Evolutionary conservation across 1,140 invertebrate genomes (phyloP).

Genomic region (Leptinotarsa lineolata): DNA sequence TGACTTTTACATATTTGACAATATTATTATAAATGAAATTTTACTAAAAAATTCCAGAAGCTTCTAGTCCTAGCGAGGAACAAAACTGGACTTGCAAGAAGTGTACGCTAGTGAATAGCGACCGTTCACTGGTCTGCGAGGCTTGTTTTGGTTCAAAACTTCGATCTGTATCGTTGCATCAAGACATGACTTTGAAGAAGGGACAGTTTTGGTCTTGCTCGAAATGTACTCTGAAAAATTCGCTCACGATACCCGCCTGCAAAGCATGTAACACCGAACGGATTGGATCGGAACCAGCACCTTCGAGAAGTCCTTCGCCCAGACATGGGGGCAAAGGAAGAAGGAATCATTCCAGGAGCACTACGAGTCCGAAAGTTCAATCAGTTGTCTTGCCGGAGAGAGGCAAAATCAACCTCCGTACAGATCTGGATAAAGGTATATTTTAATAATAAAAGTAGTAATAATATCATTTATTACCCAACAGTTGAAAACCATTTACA

Average conservation of each 20-base stretch:
- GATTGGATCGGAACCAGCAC: slow-evolving; percentile 38
- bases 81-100: slow-evolving; percentile 83
- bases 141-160: slow-evolving; percentile 83
- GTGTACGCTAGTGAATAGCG: slow-evolving; percentile 82
- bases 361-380: not conserved
- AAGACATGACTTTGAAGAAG: slow-evolving; percentile 71
- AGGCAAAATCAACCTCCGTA: slow-evolving; percentile 38
- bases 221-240: slow-evolving; percentile 85
- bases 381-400: slow-evolving; percentile 16
- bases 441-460: not conserved
- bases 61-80: slow-evolving; percentile 39
- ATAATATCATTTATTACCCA: no score
- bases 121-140: slow-evolving; percentile 70
- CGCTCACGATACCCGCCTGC: slow-evolving; percentile 70
- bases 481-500: no score
- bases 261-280: slow-evolving; percentile 70
- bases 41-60: slow-evolving; percentile 13
- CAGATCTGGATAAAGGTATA: slow-evolving; percentile 44
- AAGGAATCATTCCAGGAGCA: not conserved
- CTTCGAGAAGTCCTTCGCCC: slow-evolving; percentile 57
- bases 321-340: slow-evolving; percentile 38
- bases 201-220: slow-evolving; percentile 78
- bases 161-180: slow-evolving; percentile 66
- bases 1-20: no score
- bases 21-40: not conserved